Conservation (phyloP, 2,113 vertebrate genomes). For the Gadus chalcogrammus region DNA sequence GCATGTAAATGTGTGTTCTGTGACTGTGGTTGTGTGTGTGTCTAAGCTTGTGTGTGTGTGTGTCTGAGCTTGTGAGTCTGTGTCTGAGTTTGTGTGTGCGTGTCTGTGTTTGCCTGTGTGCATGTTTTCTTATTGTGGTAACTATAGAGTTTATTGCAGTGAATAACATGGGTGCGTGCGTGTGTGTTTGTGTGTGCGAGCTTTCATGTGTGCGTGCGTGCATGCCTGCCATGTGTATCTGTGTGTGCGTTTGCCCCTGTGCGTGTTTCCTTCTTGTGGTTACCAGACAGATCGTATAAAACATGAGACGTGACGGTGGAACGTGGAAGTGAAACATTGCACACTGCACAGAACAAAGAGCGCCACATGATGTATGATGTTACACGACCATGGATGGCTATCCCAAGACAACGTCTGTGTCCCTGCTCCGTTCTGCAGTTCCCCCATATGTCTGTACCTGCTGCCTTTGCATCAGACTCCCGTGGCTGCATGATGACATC, state of each 20-base stretch:
- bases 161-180: not conserved
- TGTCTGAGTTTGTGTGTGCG: no score
- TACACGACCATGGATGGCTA: not conserved
- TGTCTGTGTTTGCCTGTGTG: no score
- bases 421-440: conserved; percentile 31
- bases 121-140: no score
- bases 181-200: not conserved
- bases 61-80: no score
- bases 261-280: no score
- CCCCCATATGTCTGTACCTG: conserved; percentile 39
- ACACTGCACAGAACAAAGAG: no score
- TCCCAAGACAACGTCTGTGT: conserved; percentile 5
- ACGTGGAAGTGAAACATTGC: no score
- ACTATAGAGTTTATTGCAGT: conserved; percentile 20
- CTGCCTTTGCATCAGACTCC: conserved; percentile 60
- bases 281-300: no score
- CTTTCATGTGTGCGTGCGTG: not conserved
- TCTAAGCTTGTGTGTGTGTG: not conserved
- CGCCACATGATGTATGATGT: no score
- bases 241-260: no score
- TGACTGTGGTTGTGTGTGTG: not conserved
- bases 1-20: conserved; percentile 1
- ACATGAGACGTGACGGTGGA: no score
- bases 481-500: conserved; percentile 55
- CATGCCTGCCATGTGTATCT: no score